Evolutionary conservation across 2,797 vertebrate genomes (phyloP).

Genomic region (Luscinia luscinia): DNA sequence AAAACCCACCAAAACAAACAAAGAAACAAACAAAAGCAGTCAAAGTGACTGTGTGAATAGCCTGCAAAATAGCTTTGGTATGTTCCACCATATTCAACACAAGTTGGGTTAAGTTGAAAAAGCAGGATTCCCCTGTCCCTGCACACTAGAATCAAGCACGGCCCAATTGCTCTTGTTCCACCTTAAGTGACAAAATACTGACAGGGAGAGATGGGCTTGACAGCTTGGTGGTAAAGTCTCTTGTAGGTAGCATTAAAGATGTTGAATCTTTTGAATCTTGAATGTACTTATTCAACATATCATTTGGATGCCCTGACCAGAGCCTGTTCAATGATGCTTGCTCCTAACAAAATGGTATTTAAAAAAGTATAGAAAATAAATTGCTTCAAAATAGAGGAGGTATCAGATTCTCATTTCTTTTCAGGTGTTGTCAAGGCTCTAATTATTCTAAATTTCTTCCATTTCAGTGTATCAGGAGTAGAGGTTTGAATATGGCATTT

Average conservation of each 20-base stretch:
- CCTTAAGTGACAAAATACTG: neutral
- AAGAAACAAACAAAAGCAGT: neutral
- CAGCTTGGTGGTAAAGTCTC: neutral
- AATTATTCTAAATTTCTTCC: neutral
- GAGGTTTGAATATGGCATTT: neutral
- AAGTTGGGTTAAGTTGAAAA: neutral
- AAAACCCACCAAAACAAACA: no score
- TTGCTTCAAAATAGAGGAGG: neutral
- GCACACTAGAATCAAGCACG: neutral
- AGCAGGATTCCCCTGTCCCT: fast-evolving
- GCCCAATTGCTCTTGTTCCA: neutral
- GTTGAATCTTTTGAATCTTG: neutral
- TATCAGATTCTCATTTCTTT: neutral
- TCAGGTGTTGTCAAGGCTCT: neutral
- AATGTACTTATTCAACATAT: neutral
- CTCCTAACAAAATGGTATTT: neutral
- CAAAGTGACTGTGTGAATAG: neutral
- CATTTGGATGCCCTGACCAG: neutral
- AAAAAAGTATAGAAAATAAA: neutral
- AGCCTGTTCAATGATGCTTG: neutral
- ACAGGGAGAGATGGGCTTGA: neutral
- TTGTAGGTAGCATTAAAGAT: neutral
- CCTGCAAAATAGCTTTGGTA: neutral
- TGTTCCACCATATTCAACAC: fast-evolving
- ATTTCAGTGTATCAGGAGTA: neutral